These are phyloP conservation scores for Sarcophaga variegata DNA, from an alignment of 2,888 invertebrate species.

Conservation along the genomic window DNA sequence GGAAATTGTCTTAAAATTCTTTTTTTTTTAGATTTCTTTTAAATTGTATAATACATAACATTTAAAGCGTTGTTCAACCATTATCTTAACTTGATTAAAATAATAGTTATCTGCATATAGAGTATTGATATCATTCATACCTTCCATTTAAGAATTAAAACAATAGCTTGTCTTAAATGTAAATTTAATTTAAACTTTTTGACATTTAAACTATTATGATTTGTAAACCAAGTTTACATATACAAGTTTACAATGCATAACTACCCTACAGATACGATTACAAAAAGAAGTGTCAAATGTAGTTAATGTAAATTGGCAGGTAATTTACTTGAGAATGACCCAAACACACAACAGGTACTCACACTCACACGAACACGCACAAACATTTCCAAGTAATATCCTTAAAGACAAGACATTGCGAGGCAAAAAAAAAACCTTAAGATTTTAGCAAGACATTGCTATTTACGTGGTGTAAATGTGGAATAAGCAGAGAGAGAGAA, in stretches of 20 bases:
- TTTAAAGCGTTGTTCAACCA: too few species aligned
- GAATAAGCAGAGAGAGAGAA: not conserved
- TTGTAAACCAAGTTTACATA: not conserved
- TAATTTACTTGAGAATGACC: conserved; percentile 66
- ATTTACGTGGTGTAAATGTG: conserved; percentile 5
- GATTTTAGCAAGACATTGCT: conserved; percentile 41
- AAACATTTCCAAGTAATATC: not conserved
- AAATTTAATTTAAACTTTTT: conserved; percentile 40
- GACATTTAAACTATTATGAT: conserved; percentile 29
- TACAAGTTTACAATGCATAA: conserved; percentile 20
- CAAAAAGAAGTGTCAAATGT: conserved; percentile 66
- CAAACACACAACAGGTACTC: conserved; percentile 9
- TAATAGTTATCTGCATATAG: not conserved
- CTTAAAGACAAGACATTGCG: conserved; percentile 28
- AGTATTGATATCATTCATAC: not conserved
- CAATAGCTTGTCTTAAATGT: conserved; percentile 4
- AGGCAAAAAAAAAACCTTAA: conserved; percentile 14
- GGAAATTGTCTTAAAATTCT: too few species aligned
- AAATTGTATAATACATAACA: too few species aligned
- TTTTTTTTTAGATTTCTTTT: too few species aligned
- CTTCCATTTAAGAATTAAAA: not conserved
- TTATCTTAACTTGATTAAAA: not conserved
- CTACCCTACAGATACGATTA: conserved; percentile 20
- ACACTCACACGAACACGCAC: not conserved
- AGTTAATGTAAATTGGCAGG: conserved; percentile 67